A percentile compares a stretch with the other conserved stretches of the same genome.
Conservation (phyloP, 2,797 vertebrate species). For the Sebastes reedi region DNA sequence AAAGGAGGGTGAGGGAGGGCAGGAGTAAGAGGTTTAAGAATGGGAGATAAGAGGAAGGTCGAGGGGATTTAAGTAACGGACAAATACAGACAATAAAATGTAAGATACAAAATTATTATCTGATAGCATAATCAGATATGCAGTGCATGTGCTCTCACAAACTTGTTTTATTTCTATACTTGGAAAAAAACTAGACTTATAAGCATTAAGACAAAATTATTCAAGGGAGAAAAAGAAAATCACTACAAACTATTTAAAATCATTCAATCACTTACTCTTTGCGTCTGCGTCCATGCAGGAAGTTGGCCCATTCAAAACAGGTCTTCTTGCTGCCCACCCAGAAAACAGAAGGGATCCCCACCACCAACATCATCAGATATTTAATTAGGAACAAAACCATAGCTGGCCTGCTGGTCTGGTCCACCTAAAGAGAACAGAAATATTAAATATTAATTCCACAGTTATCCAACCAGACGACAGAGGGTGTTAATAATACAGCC, state of each 20-base stretch:
- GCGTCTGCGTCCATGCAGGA: constrained; percentile 92
- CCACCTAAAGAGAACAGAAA: constrained; percentile 81
- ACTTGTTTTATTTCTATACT: background rate
- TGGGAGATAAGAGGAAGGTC: background rate
- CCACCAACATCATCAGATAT: constrained; percentile 96
- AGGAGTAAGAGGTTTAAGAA: background rate
- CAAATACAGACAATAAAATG: background rate
- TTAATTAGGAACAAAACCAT: constrained; percentile 94
- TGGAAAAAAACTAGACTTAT: background rate
- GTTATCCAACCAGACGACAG: background rate
- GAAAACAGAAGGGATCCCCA: constrained; percentile 96
- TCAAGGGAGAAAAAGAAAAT: background rate
- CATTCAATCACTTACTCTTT: constrained; percentile 88
- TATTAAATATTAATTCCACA: background rate
- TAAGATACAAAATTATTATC: background rate
- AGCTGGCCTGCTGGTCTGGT: constrained; percentile 88
- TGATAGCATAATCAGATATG: background rate
- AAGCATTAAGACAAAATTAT: background rate
- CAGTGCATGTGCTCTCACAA: background rate
- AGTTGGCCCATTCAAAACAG: constrained; percentile 97
- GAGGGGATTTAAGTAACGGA: background rate
- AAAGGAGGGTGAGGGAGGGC: background rate
- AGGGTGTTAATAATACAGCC: background rate
- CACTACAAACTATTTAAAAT: background rate
- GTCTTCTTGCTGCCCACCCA: constrained; percentile 99